phyloP scores from a whole-genome alignment of 2,113 vertebrate genomes.

The Lathamus discolor region DNA sequence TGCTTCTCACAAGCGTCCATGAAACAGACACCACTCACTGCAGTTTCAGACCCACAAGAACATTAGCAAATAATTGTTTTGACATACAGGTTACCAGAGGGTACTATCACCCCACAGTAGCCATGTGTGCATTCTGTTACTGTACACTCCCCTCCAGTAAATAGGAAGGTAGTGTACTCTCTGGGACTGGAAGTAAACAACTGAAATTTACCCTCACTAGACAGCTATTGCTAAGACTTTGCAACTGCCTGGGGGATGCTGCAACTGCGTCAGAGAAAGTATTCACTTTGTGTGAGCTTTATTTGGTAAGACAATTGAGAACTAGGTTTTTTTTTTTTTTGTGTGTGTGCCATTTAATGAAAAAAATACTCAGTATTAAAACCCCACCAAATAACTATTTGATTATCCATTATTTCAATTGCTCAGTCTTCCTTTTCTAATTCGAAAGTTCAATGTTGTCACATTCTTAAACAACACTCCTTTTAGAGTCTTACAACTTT shows the following conservation, averaged over 20 bases:
- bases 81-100: background rate
- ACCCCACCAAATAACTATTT: background rate
- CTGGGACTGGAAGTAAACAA: background rate
- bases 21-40: background rate
- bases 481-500: background rate
- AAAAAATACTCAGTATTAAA: background rate
- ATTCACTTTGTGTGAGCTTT: background rate
- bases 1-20: background rate
- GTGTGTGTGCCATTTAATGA: background rate
- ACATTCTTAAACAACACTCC: background rate
- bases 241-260: background rate
- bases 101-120: background rate
- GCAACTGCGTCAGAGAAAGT: background rate
- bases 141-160: background rate
- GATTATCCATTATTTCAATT: background rate
- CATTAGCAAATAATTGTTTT: background rate
- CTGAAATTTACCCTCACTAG: background rate
- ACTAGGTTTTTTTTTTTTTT: background rate
- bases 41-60: background rate
- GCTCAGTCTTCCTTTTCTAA: background rate
- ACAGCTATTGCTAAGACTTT: background rate
- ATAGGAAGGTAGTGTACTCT: accelerated
- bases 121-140: background rate
- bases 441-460: background rate
- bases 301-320: background rate